Evolutionary conservation across 1,140 invertebrate species (phyloP).

Genomic region (Drosophila sechellia): DNA sequence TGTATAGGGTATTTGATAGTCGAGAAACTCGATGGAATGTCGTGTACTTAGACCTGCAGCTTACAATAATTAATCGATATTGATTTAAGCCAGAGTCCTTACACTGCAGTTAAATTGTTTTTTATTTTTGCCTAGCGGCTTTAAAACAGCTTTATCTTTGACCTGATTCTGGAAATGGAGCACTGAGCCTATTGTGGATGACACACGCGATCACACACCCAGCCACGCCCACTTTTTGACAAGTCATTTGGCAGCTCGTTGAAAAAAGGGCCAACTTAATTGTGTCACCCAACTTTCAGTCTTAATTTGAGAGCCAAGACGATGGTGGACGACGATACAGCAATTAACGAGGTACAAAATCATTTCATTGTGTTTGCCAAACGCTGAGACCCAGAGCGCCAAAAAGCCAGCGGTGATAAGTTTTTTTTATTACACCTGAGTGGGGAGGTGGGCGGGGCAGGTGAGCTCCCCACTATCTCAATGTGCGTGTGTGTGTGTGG

Average conservation of each 20-base stretch:
- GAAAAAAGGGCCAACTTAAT: slow-evolving; percentile 58
- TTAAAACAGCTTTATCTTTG: slow-evolving; percentile 16
- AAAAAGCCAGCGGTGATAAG: slow-evolving; percentile 68
- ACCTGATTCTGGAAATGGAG: slow-evolving; percentile 33
- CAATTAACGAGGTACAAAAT: slow-evolving; percentile 78
- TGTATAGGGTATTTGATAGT: too few relatives aligned
- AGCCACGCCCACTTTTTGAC: slow-evolving; percentile 60
- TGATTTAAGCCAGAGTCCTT: too few relatives aligned
- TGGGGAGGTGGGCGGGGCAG: not conserved
- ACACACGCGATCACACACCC: slow-evolving; percentile 49
- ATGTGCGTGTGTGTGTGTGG: slow-evolving; percentile 23
- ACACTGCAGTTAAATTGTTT: too few relatives aligned
- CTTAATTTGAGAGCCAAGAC: slow-evolving; percentile 65
- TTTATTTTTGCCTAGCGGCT: not conserved
- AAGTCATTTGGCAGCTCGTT: slow-evolving; percentile 77
- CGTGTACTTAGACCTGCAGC: too few relatives aligned
- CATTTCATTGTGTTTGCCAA: slow-evolving; percentile 79
- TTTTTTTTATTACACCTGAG: slow-evolving; percentile 67
- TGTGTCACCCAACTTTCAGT: slow-evolving; percentile 43
- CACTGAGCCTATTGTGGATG: slow-evolving; percentile 15
- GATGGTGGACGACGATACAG: slow-evolving; percentile 59
- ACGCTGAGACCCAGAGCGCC: slow-evolving; percentile 52
- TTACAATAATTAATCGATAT: too few relatives aligned
- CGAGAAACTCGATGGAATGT: too few relatives aligned
- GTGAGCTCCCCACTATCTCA: slow-evolving; percentile 8